Conservation (phyloP, 1,140 invertebrate genomes). For the Ptiloglossa arizonensis region DNA sequence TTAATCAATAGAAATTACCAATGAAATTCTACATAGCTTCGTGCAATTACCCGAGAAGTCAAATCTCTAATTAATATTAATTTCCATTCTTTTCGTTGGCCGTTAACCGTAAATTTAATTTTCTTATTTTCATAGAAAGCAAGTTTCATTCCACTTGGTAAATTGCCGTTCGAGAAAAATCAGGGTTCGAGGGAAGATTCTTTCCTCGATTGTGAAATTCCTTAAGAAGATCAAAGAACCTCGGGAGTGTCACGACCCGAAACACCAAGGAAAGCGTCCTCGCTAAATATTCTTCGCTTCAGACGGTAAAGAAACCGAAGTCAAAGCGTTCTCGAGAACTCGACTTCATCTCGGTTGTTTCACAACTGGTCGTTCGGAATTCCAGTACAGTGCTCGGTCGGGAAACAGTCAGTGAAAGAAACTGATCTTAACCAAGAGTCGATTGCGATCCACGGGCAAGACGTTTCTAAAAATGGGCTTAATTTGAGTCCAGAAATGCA, state of each 20-base stretch:
- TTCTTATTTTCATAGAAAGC: background rate
- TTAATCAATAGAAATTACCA: too few species aligned
- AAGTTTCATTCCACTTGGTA: background rate
- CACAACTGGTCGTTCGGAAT: background rate
- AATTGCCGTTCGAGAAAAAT: background rate
- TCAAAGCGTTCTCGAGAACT: background rate
- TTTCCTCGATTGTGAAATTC: background rate
- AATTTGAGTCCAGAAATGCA: conserved; percentile 20
- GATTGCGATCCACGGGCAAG: conserved; percentile 11
- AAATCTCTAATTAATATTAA: too few species aligned
- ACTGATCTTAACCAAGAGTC: background rate
- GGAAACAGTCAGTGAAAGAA: background rate
- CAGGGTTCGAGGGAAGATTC: background rate
- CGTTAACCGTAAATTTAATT: too few species aligned
- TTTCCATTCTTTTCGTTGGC: too few species aligned
- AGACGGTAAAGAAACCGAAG: background rate
- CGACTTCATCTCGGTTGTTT: too few species aligned
- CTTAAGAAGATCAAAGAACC: background rate
- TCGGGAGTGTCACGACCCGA: background rate
- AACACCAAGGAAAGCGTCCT: background rate
- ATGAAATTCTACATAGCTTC: too few species aligned
- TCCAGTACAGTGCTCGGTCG: background rate
- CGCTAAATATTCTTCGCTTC: background rate
- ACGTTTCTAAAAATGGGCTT: background rate
- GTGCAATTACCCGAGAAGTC: too few species aligned